Conservation (phyloP, 1,140 invertebrate species). For the Lamellibrachia luymesi region DNA sequence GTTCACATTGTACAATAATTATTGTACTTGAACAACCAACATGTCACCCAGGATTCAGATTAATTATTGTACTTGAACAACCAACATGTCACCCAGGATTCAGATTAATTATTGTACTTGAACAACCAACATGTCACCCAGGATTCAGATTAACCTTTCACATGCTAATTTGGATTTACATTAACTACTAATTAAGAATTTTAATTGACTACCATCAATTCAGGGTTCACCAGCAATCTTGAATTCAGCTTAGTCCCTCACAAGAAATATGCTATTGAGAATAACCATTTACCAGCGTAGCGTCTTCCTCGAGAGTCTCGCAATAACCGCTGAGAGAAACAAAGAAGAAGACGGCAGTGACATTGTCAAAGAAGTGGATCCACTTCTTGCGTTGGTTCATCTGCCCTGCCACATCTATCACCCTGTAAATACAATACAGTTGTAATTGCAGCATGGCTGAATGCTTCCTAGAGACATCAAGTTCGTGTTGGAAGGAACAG, state of each 20-base stretch:
- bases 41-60: not conserved
- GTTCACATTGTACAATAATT: not conserved
- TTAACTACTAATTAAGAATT: too few species aligned
- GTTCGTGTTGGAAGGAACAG: too few species aligned
- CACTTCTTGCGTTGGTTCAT: constrained; percentile 63
- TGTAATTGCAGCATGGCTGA: too few species aligned
- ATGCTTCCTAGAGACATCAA: too few species aligned
- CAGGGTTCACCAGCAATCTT: too few species aligned
- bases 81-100: not conserved
- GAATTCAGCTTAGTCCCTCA: not conserved
- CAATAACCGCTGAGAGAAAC: constrained; percentile 69
- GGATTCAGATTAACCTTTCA: not conserved
- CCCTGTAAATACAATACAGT: constrained; percentile 32
- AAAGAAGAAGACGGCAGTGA: constrained; percentile 67
- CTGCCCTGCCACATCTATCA: constrained; percentile 62
- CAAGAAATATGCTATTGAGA: not conserved
- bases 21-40: not conserved
- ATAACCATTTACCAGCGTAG: constrained; percentile 55
- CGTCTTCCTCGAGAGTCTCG: constrained; percentile 61
- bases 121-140: not conserved
- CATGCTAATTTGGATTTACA: not conserved
- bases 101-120: not conserved
- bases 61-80: not conserved
- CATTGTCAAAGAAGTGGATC: constrained; percentile 69
- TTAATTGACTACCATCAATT: too few species aligned